Conservation (phyloP, 1,140 invertebrate species). For the Heliothis virescens region DNA sequence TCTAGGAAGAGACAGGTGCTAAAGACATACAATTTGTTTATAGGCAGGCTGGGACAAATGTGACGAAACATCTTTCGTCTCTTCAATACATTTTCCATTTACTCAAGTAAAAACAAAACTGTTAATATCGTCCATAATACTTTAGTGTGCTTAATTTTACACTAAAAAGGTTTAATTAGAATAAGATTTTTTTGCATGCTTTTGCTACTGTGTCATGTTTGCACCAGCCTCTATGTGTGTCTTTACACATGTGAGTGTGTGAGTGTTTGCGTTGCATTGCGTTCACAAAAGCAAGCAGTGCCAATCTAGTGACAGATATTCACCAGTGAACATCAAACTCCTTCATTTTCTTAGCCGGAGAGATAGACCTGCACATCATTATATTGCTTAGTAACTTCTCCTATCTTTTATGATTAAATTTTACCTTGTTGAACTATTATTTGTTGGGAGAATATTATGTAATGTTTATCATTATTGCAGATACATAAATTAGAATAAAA, state of each 20-base stretch:
- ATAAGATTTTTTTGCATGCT: too few species aligned
- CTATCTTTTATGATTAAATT: not conserved
- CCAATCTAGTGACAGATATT: conserved; percentile 56
- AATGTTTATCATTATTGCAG: too few species aligned
- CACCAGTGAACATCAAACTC: conserved; percentile 71
- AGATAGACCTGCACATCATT: conserved; percentile 64
- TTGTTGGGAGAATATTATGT: not conserved
- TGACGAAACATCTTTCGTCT: not conserved
- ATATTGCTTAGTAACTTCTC: conserved; percentile 9
- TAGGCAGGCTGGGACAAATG: not conserved
- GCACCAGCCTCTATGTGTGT: not conserved
- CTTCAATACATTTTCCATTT: too few species aligned
- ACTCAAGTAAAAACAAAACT: too few species aligned
- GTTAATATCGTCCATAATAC: too few species aligned
- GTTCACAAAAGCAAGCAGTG: conserved; percentile 40
- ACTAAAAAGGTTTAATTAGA: too few species aligned
- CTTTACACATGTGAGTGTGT: not conserved
- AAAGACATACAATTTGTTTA: conserved; percentile 2
- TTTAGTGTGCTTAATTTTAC: not conserved
- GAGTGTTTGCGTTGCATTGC: conserved; percentile 22
- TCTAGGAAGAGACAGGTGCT: conserved; percentile 21
- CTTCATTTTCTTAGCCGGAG: conserved; percentile 59
- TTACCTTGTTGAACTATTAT: not conserved
- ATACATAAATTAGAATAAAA: too few species aligned
- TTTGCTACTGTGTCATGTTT: not conserved